Base-by-base conservation (phyloP, 2,113 vertebrate species). In the Capreolus pygargus region DNA sequence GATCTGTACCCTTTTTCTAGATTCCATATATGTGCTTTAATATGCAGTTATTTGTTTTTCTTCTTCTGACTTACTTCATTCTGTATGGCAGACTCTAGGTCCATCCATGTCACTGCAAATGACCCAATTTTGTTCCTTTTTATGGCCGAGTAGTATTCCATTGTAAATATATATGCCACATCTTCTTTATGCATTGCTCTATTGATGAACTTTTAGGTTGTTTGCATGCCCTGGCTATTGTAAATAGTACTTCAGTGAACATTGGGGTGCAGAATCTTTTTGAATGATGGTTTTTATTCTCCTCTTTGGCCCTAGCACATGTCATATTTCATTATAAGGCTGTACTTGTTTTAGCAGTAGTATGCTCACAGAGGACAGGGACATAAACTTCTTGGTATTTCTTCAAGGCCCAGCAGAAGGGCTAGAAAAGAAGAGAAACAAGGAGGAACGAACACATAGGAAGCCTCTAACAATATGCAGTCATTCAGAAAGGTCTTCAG, bases 391-490 rank as follows among this genome's bases (percentile, higher is more conserved):
- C 28, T 43, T 88, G 19, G 6, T 39, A 33, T 55, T 60, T 14
- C 39, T 43, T 91, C 43, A 67, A 94, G 45, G 36, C 27, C 30
- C 23, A 82, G 13, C 28, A 91, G 74, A 82, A 43, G 30, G 6
- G 45, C 13, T 79, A 52, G 54, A 16, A 12, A 33, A 58, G 33
- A 47, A 61, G 36, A 45, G 21, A 86, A 60, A 50, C n/a, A 17
- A 21, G 39, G 27, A 70, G 50, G 39, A 54, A 55, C 2, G 5
- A 54, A 14, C 27, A 36, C 19, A 6, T 3, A 4, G 43, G 60
- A 50, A 86, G 27, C 47, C 4, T 50, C 7, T 10, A n/a, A 5
- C 14, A 0, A 0, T 33, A 2, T 43, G 16, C 36, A 50, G 0
- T 10, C 33, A 5, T 13, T 67, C 45, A 70, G 23, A 52, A 39